Evolutionary conservation across 2,797 vertebrate species (phyloP), one percentile per base, ranked within the genome.

Genomic region (Rhincodon typus): DNA sequence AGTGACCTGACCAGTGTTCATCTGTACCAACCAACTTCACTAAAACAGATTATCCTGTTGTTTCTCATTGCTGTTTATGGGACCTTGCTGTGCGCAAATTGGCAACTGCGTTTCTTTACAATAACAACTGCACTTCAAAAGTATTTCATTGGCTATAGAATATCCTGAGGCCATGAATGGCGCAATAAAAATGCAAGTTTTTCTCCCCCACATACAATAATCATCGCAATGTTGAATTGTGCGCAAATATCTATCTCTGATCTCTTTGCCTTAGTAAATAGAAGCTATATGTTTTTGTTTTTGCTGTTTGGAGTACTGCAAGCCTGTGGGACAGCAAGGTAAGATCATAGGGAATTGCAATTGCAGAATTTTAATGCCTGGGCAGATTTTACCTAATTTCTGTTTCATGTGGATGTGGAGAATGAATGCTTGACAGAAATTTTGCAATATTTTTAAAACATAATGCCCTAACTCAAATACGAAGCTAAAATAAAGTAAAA

Each of bases 51-150:
- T 66, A 38, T 50, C 66, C 38, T 19, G 66, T n/a, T 6, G 34
- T 91, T 62, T 93, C 90, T 93, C 38, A 69, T 93, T 93, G 90
- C 66, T 67, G n/a, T 93, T 93, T 69, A 27, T 93, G 62, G 62
- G 62, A 69, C 90, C n/a, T 93, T 93, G 90, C 90, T 93, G 90
- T 69, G 66, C 90, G 90, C 90, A 93, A 93, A 93, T 93, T 69
- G n/a, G n/a, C n/a, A 69, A 66, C 90, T 42, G n/a, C 66, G 4
- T 93, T 93, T 93, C n/a, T 42, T 69, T 69, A 30, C 90, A 93
- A 27, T 67, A 67, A n/a, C 66, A 15, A 91, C 88, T 91, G 19
- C 88, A 66, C 57, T n/a, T 91, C 88, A 91, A 91, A 91, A 91
- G 57, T 91, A 91, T 57, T 66, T 91, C 34, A 91, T 91, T 66